Conservation (phyloP, 2,888 invertebrate genomes). For the Dicroscelio sp. region DNA sequence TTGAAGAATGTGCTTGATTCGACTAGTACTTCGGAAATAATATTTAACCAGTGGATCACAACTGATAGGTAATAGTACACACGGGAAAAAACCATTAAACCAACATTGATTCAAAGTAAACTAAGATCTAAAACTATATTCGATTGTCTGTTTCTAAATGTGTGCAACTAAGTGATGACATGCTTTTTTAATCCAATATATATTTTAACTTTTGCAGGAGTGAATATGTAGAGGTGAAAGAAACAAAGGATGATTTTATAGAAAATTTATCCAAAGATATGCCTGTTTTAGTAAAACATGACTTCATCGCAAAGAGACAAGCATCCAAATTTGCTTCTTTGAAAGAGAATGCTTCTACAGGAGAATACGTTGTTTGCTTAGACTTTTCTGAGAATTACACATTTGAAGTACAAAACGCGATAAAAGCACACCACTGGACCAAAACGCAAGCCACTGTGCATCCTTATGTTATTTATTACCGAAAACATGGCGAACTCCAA, state of each 20-base stretch:
- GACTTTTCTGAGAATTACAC: not conserved
- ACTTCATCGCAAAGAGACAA: conserved; percentile 15
- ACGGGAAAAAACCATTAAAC: not conserved
- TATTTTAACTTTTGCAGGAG: not conserved
- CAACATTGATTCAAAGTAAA: no score
- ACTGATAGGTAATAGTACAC: not conserved
- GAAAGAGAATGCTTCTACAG: no score
- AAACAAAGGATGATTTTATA: conserved; percentile 20
- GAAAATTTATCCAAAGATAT: conserved; percentile 6
- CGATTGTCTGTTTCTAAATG: no score
- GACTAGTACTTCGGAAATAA: not conserved
- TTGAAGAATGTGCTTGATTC: not conserved
- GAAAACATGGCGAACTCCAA: not conserved
- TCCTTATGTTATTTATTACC: not conserved
- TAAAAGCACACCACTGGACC: not conserved
- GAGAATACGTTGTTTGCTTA: not conserved
- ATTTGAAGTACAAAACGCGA: not conserved
- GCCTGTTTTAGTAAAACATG: conserved; percentile 24
- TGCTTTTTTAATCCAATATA: not conserved
- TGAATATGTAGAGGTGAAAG: conserved; percentile 5
- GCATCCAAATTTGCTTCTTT: no score
- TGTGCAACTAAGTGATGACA: no score
- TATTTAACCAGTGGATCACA: conserved; percentile 18
- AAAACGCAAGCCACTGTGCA: not conserved
- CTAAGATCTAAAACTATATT: no score